Evolutionary conservation across 1,140 invertebrate species (phyloP).

Genomic region (Microplitis mediator): DNA sequence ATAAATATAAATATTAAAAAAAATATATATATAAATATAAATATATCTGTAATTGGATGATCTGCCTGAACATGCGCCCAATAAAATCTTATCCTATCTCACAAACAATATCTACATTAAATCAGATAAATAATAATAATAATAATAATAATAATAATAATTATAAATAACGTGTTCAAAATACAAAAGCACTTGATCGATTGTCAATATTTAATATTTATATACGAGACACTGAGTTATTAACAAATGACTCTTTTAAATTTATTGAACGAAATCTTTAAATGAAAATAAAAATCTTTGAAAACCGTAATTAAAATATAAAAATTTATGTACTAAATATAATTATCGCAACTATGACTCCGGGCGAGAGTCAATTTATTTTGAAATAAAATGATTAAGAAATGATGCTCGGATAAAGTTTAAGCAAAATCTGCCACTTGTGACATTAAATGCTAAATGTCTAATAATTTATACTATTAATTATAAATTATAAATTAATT

Average conservation of each 20-base stretch:
- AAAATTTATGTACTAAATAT: constrained; percentile 9
- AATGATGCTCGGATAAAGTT: not conserved
- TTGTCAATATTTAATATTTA: constrained; percentile 18
- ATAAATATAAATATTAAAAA: constrained; percentile 38
- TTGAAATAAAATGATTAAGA: constrained; percentile 21
- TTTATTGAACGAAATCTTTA: not conserved
- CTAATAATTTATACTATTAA: constrained; percentile 53
- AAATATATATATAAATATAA: constrained; percentile 10
- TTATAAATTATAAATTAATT: constrained; percentile 31
- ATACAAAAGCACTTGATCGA: constrained; percentile 14
- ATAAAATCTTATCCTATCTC: constrained; percentile 27
- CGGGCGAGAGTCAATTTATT: constrained; percentile 33
- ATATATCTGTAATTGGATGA: constrained; percentile 59
- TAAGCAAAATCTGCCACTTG: constrained; percentile 10
- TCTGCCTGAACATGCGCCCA: constrained; percentile 38
- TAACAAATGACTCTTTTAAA: not conserved
- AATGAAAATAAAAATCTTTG: not conserved
- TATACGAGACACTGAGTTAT: constrained; percentile 3
- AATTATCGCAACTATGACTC: not conserved
- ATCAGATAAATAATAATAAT: constrained; percentile 1
- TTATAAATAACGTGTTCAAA: not conserved
- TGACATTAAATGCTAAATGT: constrained; percentile 30
- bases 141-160: not conserved
- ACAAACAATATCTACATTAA: constrained; percentile 9
- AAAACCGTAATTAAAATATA: not conserved